These are phyloP conservation scores for Gadopsis bispinosus DNA, from an alignment of 2,797 vertebrate genomes.

Conservation along the genomic window DNA sequence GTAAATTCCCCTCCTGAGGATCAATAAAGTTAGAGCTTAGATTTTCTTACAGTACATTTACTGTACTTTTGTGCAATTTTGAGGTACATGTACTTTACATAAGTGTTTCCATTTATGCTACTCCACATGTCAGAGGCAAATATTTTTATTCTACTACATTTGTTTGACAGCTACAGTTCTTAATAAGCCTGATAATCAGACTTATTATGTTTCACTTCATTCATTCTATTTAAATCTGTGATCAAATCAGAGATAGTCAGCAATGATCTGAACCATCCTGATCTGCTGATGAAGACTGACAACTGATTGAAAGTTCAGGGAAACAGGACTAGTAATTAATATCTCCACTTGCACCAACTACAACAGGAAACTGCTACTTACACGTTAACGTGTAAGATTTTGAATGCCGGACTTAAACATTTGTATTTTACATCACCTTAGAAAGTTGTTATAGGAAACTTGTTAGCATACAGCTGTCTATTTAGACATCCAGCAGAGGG, in stretches of 20 bases:
- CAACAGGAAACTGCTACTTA: not conserved
- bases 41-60: not conserved
- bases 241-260: not conserved
- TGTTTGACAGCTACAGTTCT: not conserved
- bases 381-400: not conserved
- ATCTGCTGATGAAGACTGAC: slow-evolving; percentile 1
- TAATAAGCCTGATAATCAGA: not conserved
- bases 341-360: not conserved
- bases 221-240: not conserved
- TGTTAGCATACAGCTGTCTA: not conserved
- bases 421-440: too few relatives aligned
- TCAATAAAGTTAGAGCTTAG: not conserved
- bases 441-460: too few relatives aligned
- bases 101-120: not conserved
- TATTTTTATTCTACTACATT: not conserved
- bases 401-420: too few relatives aligned
- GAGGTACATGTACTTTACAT: not conserved
- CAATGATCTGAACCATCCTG: not conserved
- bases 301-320: not conserved
- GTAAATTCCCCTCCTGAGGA: not conserved
- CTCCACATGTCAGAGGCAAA: too few relatives aligned
- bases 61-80: not conserved
- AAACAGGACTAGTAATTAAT: not conserved
- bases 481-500: not conserved
- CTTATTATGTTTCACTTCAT: not conserved